These are phyloP conservation scores for Bactericera cockerelli DNA, from an alignment of 1,140 invertebrate genomes.

Conservation along the genomic window DNA sequence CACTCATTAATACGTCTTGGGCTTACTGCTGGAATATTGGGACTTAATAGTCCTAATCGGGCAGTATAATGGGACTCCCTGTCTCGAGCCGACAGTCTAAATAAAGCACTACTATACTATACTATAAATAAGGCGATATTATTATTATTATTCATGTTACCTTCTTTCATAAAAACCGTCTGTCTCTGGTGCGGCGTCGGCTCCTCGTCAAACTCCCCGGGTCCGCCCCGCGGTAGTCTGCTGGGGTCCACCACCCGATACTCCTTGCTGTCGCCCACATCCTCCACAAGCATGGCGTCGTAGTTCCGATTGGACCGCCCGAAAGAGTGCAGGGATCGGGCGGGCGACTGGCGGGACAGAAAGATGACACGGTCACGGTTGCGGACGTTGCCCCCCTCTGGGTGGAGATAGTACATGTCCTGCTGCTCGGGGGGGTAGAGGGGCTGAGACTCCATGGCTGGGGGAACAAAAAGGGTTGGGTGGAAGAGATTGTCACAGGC, in stretches of 20 bases:
- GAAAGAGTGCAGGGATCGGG: background rate
- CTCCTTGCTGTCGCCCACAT: slow-evolving; percentile 28
- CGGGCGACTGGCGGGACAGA: background rate
- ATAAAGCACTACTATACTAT: too few species aligned
- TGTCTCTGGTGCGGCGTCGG: background rate
- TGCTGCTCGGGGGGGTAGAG: background rate
- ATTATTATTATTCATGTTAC: too few species aligned
- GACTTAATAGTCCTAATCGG: too few species aligned
- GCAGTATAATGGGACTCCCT: too few species aligned
- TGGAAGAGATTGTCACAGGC: too few species aligned
- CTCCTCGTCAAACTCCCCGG: slow-evolving; percentile 23
- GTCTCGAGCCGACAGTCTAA: too few species aligned
- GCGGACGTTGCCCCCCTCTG: background rate
- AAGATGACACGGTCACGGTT: background rate
- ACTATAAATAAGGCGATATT: too few species aligned
- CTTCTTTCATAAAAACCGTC: background rate
- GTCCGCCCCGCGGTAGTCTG: slow-evolving; percentile 13
- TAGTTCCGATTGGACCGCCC: slow-evolving; percentile 14
- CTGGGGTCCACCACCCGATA: slow-evolving; percentile 20
- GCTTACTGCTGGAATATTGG: too few species aligned
- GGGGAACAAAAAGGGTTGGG: too few species aligned
- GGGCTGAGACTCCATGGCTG: background rate
- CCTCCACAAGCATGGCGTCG: slow-evolving; percentile 31
- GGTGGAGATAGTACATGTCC: background rate
- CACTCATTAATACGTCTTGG: too few species aligned